Evolutionary conservation across 1,140 invertebrate species (phyloP).

Genomic region (Saxidomus purpurata): DNA sequence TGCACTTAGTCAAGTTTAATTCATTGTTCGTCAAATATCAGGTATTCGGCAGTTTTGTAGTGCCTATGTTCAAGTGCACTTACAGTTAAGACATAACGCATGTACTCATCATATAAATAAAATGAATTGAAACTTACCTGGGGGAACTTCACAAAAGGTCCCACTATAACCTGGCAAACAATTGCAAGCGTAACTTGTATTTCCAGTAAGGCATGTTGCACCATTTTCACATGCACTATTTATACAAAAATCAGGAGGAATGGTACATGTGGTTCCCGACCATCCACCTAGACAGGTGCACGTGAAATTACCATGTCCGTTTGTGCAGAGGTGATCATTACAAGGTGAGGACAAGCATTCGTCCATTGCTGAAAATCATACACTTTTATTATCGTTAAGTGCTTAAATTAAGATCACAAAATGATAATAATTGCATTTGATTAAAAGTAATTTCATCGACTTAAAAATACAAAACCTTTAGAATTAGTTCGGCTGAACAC

Average conservation of each 20-base stretch:
- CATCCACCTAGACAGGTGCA: constrained; percentile 47
- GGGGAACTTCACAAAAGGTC: constrained; percentile 33
- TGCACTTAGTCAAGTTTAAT: no score
- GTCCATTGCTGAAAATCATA: constrained; percentile 30
- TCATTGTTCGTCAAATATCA: no score
- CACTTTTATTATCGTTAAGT: no score
- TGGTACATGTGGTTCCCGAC: no score
- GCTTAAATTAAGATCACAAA: no score
- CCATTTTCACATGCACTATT: constrained; percentile 43
- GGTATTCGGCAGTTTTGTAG: no score
- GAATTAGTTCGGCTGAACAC: no score
- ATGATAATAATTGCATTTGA: no score
- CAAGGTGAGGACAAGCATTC: constrained; percentile 33
- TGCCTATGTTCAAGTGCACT: no score
- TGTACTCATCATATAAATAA: neutral
- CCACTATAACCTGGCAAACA: constrained; percentile 4
- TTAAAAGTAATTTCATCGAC: no score
- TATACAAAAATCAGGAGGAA: constrained; percentile 41
- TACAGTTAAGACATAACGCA: no score
- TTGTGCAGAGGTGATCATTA: constrained; percentile 27
- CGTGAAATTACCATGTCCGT: neutral
- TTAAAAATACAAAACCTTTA: no score
- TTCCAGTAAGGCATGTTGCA: constrained; percentile 31
- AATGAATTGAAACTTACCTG: constrained; percentile 20
- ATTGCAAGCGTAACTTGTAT: constrained; percentile 36